phyloP scores from a whole-genome alignment of 2,797 vertebrate species.

The Cyprinodon diabolis region DNA sequence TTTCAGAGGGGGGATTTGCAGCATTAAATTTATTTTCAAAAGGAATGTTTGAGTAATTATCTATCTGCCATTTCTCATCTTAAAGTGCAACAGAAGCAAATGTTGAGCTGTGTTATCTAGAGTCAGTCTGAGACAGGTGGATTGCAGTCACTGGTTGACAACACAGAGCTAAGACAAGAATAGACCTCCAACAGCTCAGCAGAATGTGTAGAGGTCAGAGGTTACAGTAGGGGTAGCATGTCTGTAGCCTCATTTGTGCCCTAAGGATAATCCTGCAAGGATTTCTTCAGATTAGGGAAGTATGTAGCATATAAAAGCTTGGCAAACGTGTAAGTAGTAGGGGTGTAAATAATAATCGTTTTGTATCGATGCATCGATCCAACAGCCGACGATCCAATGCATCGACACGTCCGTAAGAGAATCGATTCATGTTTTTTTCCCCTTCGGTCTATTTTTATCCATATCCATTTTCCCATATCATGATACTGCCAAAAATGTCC shows the following conservation, averaged over 20 bases:
- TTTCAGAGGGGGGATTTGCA: conserved; percentile 15
- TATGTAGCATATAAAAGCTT: neutral
- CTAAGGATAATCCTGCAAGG: conserved; percentile 21
- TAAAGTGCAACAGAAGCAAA: conserved; percentile 18
- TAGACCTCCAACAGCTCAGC: conserved; percentile 23
- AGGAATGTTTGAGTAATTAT: conserved; percentile 32
- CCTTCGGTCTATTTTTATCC: too few species aligned
- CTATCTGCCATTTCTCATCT: conserved; percentile 8
- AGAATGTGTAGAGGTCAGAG: conserved; percentile 47
- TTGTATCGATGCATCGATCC: too few species aligned
- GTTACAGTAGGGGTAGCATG: conserved; percentile 38
- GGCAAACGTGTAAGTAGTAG: too few species aligned
- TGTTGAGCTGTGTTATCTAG: conserved; percentile 13
- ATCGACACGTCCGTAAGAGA: too few species aligned
- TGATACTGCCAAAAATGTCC: too few species aligned
- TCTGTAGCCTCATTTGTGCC: conserved; percentile 39
- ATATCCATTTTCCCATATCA: neutral
- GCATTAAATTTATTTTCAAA: conserved; percentile 20
- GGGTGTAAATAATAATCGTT: too few species aligned
- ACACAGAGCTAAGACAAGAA: conserved; percentile 44
- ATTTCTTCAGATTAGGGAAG: conserved; percentile 22
- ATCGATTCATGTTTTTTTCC: too few species aligned
- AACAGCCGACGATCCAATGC: too few species aligned
- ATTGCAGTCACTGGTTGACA: conserved; percentile 25
- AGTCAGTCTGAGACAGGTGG: conserved; percentile 47